These are phyloP conservation scores for Furnarius figulus DNA, from an alignment of 2,113 vertebrate species.

Conservation along the genomic window DNA sequence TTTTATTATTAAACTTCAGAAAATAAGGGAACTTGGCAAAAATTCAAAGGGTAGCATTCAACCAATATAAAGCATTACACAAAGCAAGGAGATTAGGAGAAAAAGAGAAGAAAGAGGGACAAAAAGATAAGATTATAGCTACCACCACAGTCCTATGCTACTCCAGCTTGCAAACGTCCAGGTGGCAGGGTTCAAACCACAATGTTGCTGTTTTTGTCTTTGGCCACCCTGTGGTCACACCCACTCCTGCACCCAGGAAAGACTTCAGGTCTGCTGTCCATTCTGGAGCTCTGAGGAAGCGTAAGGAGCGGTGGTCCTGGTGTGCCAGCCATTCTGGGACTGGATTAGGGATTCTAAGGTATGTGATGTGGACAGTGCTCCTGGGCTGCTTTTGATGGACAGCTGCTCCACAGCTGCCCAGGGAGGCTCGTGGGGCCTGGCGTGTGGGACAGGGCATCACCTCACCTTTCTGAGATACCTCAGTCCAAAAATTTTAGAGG, in stretches of 20 bases:
- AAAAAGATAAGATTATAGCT: background rate
- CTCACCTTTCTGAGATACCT: background rate
- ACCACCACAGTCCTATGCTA: background rate
- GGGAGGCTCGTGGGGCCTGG: no score
- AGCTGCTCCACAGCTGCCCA: no score
- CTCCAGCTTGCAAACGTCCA: background rate
- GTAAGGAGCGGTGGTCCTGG: background rate
- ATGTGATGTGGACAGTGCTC: no score
- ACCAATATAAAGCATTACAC: no score
- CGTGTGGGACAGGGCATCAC: no score
- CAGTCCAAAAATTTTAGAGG: background rate
- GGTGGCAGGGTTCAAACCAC: background rate
- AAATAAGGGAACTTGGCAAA: no score
- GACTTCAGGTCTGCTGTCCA: background rate
- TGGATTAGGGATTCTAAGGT: no score
- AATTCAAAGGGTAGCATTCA: no score
- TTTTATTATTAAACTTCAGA: no score
- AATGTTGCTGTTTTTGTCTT: background rate
- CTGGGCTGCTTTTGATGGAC: no score
- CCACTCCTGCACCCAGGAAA: background rate
- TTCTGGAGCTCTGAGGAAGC: background rate
- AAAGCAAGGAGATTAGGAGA: background rate
- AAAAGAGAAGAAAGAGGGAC: background rate
- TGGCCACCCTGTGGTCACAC: no score
- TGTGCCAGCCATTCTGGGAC: no score